Evolutionary conservation across 1,140 invertebrate genomes (phyloP), one percentile per base, ranked within the genome.

Genomic region (Drosophila parabipectinata): DNA sequence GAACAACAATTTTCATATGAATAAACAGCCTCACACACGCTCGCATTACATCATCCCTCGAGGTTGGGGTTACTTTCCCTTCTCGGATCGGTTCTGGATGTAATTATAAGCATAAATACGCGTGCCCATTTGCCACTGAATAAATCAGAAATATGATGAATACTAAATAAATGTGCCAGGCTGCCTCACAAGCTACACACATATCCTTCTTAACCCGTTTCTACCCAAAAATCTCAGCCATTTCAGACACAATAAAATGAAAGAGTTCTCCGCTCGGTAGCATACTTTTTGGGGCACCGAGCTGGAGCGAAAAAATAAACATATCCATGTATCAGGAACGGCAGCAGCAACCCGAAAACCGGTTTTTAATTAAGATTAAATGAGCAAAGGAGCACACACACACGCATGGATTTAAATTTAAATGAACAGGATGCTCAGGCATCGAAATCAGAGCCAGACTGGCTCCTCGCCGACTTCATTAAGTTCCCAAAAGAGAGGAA

Each of bases 291-390:
- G 45, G 73, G 66, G 72, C 62, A 45, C 34, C 44, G n/a, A 15
- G 14, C 15, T 15, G 41, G 18, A 71, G 18, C 45, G 18, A 9
- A 26, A 18, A 28, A 73, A 61, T 37, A 52, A 48, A 54, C 54
- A 57, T 57, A 63, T 59, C 55, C 77, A 71, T 37, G 34, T 37
- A 37, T 37, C 34, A 37, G 34, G 34, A 37, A 56, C 34, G 32
- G 56, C 37, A 72, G 59, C 41, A 54, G 66, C 53, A 82, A 69
- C 82, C 75, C 75, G 66, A 87, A 89, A 88, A 88, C 83, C 83
- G 83, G 83, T 88, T 88, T 84, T 88, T 88, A 88, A 88, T 88
- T 88, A 88, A 88, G 85, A 88, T 88, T 88, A 88, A 88, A 88
- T 88, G 79, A 82, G 85, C 67, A 75, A 82, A 72, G 72, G 66